Percentiles rank a stretch among this genome's conserved stretches.
Evolutionary conservation across 2,888 invertebrate species (phyloP).

Genomic region (Xanthorhoe spadicearia): DNA sequence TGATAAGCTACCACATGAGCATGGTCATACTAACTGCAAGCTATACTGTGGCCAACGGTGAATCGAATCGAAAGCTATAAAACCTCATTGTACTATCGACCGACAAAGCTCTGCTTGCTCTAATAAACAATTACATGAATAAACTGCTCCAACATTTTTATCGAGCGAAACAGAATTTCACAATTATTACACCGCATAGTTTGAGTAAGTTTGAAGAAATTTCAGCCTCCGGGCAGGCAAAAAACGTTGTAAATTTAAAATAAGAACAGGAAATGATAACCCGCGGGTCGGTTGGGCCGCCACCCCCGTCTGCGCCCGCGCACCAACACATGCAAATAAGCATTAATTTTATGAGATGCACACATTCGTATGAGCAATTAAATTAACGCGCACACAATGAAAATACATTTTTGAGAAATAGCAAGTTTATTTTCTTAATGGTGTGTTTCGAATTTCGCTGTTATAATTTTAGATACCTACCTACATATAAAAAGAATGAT

Average conservation of each 20-base stretch:
- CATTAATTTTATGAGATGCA: conserved; percentile 34
- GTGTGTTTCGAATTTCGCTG: background rate
- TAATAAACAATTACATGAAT: conserved; percentile 80
- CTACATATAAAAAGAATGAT: background rate
- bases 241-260: conserved; percentile 83
- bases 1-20: conserved; percentile 38
- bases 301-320: conserved; percentile 54
- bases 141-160: conserved; percentile 69
- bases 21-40: conserved; percentile 31
- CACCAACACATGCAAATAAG: conserved; percentile 48
- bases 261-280: conserved; percentile 84
- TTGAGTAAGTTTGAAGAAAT: conserved; percentile 39
- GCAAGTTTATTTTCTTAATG: conserved; percentile 2
- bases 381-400: conserved; percentile 47
- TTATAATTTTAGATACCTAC: background rate
- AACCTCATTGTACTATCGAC: conserved; percentile 59
- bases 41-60: conserved; percentile 41
- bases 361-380: conserved; percentile 49
- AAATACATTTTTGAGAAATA: conserved; percentile 31
- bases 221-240: conserved; percentile 65
- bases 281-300: conserved; percentile 74
- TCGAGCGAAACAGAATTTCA: conserved; percentile 56
- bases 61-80: conserved; percentile 71
- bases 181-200: conserved; percentile 15
- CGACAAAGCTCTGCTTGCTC: conserved; percentile 68